These are phyloP conservation scores for Cavia porcellus DNA, from an alignment of 2,113 vertebrate species.

Conservation along the genomic window DNA sequence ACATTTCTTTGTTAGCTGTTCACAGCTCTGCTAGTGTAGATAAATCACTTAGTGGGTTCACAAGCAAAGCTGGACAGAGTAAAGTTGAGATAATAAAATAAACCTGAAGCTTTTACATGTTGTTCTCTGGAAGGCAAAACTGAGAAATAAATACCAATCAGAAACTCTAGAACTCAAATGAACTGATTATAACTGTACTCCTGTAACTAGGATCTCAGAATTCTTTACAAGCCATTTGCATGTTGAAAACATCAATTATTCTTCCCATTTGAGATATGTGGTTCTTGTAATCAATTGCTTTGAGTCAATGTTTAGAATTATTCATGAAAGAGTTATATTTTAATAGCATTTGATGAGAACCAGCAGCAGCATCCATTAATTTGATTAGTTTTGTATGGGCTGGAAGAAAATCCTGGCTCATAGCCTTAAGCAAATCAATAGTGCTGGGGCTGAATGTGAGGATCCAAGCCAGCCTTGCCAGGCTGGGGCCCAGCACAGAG, in stretches of 20 bases:
- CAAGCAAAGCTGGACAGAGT: not conserved
- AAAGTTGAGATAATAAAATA: not conserved
- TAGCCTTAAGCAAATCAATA: conserved; percentile 62
- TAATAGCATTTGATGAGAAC: conserved; percentile 75
- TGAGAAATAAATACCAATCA: conserved; percentile 65
- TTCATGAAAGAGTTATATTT: conserved; percentile 83
- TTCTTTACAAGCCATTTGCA: conserved; percentile 80
- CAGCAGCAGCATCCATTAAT: conserved; percentile 76
- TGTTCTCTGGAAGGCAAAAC: conserved; percentile 21
- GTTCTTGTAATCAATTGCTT: conserved; percentile 76
- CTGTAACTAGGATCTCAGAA: conserved; percentile 68
- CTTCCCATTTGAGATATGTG: conserved; percentile 68
- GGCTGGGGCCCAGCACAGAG: not conserved
- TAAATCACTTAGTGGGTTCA: not conserved
- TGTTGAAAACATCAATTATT: conserved; percentile 83
- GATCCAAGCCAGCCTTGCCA: not conserved
- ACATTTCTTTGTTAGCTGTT: not conserved
- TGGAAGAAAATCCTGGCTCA: conserved; percentile 55
- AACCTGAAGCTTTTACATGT: not conserved
- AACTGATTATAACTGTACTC: conserved; percentile 73
- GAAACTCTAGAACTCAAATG: conserved; percentile 56
- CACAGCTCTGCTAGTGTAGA: not conserved
- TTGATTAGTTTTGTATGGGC: conserved; percentile 73
- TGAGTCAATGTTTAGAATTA: conserved; percentile 82
- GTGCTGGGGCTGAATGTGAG: not conserved